phyloP scores from a whole-genome alignment of 2,888 invertebrate genomes.

The Lagria hirta region DNA sequence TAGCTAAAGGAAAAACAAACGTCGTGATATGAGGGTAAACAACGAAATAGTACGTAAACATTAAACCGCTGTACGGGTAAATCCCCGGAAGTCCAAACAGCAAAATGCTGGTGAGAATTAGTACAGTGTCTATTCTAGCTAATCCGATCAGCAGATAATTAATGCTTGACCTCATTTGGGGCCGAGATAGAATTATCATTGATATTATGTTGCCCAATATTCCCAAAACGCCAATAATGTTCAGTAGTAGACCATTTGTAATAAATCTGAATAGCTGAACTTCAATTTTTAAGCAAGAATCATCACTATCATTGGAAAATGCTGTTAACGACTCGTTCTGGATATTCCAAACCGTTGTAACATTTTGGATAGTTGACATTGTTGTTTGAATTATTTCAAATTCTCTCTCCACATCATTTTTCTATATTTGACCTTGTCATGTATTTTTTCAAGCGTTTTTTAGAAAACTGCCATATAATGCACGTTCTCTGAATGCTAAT shows the following conservation, averaged over 20 bases:
- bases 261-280: constrained; percentile 71
- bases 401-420: too few relatives aligned
- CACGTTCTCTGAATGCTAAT: too few relatives aligned
- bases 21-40: constrained; percentile 81
- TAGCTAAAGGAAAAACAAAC: constrained; percentile 78
- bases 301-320: constrained; percentile 13
- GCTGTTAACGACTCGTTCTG: constrained; percentile 8
- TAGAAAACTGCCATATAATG: too few relatives aligned
- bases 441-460: too few relatives aligned
- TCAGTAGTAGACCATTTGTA: constrained; percentile 79
- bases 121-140: constrained; percentile 89
- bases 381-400: too few relatives aligned
- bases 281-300: constrained; percentile 47
- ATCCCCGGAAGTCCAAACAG: constrained; percentile 87
- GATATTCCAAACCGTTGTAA: too few relatives aligned
- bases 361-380: too few relatives aligned
- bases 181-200: constrained; percentile 86
- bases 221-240: constrained; percentile 78
- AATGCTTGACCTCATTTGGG: constrained; percentile 94
- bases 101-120: constrained; percentile 82
- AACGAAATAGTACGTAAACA: constrained; percentile 77
- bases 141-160: constrained; percentile 92
- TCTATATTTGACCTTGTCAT: too few relatives aligned
- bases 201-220: constrained; percentile 88
- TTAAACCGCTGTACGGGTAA: constrained; percentile 75